Conservation (phyloP, 1,140 invertebrate species). For the Euschistus heros region DNA sequence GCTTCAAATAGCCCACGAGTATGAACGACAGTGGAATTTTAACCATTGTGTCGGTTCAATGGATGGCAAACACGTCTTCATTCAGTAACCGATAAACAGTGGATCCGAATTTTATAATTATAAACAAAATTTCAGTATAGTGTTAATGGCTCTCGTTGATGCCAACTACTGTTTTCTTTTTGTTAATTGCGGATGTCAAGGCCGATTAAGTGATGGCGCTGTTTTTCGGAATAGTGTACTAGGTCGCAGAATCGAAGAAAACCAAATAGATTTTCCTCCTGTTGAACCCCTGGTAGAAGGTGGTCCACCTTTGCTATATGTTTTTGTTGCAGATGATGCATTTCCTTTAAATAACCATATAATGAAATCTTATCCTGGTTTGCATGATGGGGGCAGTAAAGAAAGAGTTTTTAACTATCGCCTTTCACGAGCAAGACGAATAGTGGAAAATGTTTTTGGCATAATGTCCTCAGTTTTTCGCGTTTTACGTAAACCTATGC, state of each 20-base stretch:
- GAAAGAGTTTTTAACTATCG: constrained; percentile 36
- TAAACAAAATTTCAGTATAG: constrained; percentile 32
- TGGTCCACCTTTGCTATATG: constrained; percentile 31
- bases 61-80: constrained; percentile 36
- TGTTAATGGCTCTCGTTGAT: constrained; percentile 36
- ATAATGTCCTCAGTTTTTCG: constrained; percentile 37
- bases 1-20: background rate
- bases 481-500: constrained; percentile 35
- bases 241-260: constrained; percentile 31
- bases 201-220: constrained; percentile 35
- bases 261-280: constrained; percentile 32
- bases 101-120: constrained; percentile 28
- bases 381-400: constrained; percentile 35
- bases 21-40: constrained; percentile 33
- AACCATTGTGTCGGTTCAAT: constrained; percentile 38
- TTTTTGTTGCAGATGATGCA: constrained; percentile 37
- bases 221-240: constrained; percentile 33
- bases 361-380: constrained; percentile 39
- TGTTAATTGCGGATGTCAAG: constrained; percentile 36
- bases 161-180: constrained; percentile 28
- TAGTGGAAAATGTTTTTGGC: constrained; percentile 44
- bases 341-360: constrained; percentile 32
- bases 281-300: constrained; percentile 30
- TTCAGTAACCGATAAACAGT: constrained; percentile 19
- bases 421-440: constrained; percentile 34